phyloP scores from a whole-genome alignment of 2,113 vertebrate genomes.

The Phrynocephalus versicolor region DNA sequence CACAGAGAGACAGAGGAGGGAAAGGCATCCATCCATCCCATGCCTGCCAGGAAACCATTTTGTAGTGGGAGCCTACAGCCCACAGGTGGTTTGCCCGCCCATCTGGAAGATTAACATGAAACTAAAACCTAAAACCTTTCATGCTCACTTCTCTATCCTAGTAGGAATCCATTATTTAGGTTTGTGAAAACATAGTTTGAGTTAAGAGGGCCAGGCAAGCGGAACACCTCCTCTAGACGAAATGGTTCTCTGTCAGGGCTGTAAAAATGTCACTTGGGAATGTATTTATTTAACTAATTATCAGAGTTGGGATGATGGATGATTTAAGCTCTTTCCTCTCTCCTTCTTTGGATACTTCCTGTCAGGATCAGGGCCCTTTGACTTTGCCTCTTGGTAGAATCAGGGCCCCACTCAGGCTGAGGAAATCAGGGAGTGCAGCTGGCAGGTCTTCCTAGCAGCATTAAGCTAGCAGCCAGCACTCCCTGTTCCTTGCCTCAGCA shows the following conservation, averaged over 20 bases:
- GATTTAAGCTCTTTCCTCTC: slow-evolving; percentile 12
- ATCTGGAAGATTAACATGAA: slow-evolving; percentile 2
- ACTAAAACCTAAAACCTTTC: neutral
- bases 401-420: too few relatives aligned
- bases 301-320: slow-evolving; percentile 29
- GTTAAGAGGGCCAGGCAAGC: slow-evolving; percentile 2
- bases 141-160: slow-evolving; percentile 13
- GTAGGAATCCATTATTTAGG: slow-evolving; percentile 44
- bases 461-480: too few relatives aligned
- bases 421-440: too few relatives aligned
- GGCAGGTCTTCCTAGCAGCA: too few relatives aligned
- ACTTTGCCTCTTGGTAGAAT: too few relatives aligned
- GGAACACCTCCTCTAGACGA: neutral
- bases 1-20: neutral
- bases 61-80: neutral
- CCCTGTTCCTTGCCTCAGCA: too few relatives aligned
- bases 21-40: neutral
- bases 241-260: slow-evolving; percentile 15
- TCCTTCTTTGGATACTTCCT: slow-evolving; percentile 18
- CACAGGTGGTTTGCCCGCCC: neutral
- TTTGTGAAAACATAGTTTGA: slow-evolving; percentile 30
- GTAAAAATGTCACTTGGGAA: slow-evolving; percentile 1
- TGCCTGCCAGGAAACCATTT: neutral
- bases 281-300: slow-evolving; percentile 40
- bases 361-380: too few relatives aligned